Evolutionary conservation across 2,113 vertebrate species (phyloP), one percentile per base, ranked within the genome.

Genomic region (Callorhinus ursinus): DNA sequence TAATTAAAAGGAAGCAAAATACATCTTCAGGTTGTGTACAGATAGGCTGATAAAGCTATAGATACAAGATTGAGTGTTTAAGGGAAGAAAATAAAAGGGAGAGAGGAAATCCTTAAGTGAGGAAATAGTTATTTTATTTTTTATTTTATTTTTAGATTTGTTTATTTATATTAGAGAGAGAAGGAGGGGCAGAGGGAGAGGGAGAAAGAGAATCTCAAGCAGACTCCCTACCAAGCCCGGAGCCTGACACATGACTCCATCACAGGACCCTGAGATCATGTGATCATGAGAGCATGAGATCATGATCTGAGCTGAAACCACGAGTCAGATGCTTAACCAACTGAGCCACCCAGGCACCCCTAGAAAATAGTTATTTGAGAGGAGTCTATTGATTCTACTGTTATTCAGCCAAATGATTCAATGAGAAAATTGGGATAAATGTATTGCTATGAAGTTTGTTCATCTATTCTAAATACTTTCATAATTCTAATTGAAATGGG

Each of bases 1-100:
- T 80, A 94, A 88, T 92, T 91, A 94, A 12, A 96, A 96, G 49
- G 12, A 94, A 87, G 24, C 2, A 67, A 61, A 82, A 15, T 12
- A 19, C 16, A 24, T 53, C 91, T 16, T 82, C 7, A 69, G 12
- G 21, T 16, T 51, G 10, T 93, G 5, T 86, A 19, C 16, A 67
- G 4, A 22, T 4, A 90, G 28, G 5, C 18, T n/a, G 12, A 59
- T 86, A 88, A 53, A 86, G 12, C 39, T 36, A 84, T 13, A 42
- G 57, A 82, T 53, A 42, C 26, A n/a, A 26, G 53, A 31, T 24
- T 65, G 79, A 53, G 0, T 42, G 24, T 28, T 67, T n/a, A 89
- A 77, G n/a, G n/a, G 13, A 2, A 94, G 12, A 10, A 16, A 80
- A 46, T 16, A 21, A 88, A 12, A 21, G 0, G 33, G 7, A 39